Base-by-base conservation (phyloP, 37 sponge, comb jelly and placozoan species). In the Halichondria panicea region DNA sequence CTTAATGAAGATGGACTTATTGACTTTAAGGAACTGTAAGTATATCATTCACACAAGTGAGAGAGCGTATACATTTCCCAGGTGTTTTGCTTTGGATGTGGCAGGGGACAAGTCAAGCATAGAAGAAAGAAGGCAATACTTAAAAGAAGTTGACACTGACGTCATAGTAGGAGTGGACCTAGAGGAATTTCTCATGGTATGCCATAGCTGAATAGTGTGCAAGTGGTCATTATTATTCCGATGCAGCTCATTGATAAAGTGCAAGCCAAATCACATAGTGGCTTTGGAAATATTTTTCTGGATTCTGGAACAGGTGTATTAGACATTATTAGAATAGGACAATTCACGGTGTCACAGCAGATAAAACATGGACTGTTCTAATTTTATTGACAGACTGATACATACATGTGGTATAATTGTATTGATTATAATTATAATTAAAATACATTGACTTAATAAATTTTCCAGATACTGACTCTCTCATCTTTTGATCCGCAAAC, bases 381-480 rank as follows among this genome's bases (percentile, higher is more conserved):
- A 58, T n/a, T n/a, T n/a, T n/a, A n/a, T n/a, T n/a, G n/a, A n/a
- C n/a, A n/a, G n/a, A n/a, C n/a, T n/a, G n/a, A n/a, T n/a, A n/a
- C n/a, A n/a, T n/a, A n/a, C n/a, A n/a, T n/a, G n/a, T n/a, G 11
- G 52, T 15, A 48, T 48, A 48, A 48, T 48, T 15, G 15, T 48
- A 48, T 18, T 48, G 15, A 4, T 30, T 30, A 35, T 34, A 63
- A 19, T 35, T 63, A 63, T 35, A 35, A 63, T 35, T 31, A 31
- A 35, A 13, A 63, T 63, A 13, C 19, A 35, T 36, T 34, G 21
- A 11, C 11, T 61, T 69, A 85, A 58, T 85, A 84, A 3, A 90
- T 41, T 72, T 42, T 90, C 92, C 92, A 91, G 34, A 87, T 58
- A 28, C 84, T 87, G 15, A 91, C 79, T 62, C 83, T 71, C 15